Conservation (phyloP, 2,113 vertebrate species). For the Spea bombifrons region DNA sequence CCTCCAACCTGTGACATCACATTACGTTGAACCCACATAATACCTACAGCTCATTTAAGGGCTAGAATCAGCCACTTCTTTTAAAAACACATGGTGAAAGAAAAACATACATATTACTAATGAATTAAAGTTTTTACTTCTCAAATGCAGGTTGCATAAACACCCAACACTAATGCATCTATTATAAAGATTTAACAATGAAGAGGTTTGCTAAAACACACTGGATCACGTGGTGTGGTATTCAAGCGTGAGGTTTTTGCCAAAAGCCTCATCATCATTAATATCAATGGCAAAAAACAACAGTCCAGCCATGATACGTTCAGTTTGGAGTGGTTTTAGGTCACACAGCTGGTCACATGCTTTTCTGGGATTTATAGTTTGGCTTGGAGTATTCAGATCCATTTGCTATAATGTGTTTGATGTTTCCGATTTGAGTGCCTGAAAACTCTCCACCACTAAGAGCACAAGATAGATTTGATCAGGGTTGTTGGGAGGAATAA, state of each 20-base stretch:
- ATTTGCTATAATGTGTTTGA: neutral
- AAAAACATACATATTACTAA: too few relatives aligned
- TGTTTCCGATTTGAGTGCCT: neutral
- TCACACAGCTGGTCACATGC: conserved; percentile 8
- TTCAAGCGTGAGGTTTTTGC: conserved; percentile 2
- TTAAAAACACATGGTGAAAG: too few relatives aligned
- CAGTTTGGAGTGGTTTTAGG: conserved; percentile 8
- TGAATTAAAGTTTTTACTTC: too few relatives aligned
- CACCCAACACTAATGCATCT: conserved; percentile 19
- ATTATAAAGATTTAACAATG: conserved; percentile 15
- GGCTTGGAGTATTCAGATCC: neutral
- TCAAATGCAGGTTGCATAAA: conserved; percentile 24
- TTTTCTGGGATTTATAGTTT: neutral
- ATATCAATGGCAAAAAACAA: conserved; percentile 26
- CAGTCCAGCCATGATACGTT: conserved; percentile 13
- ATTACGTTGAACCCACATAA: too few relatives aligned
- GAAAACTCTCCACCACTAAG: too few relatives aligned
- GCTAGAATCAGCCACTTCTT: too few relatives aligned
- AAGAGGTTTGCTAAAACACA: conserved; percentile 25
- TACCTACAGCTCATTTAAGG: too few relatives aligned
- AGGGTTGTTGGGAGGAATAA: too few relatives aligned
- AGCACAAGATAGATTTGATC: too few relatives aligned
- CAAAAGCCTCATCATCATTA: conserved; percentile 30
- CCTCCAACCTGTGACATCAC: too few relatives aligned
- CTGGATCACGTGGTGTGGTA: conserved; percentile 20